Conservation (phyloP, 2,797 vertebrate genomes). For the Etheostoma perlongum region DNA sequence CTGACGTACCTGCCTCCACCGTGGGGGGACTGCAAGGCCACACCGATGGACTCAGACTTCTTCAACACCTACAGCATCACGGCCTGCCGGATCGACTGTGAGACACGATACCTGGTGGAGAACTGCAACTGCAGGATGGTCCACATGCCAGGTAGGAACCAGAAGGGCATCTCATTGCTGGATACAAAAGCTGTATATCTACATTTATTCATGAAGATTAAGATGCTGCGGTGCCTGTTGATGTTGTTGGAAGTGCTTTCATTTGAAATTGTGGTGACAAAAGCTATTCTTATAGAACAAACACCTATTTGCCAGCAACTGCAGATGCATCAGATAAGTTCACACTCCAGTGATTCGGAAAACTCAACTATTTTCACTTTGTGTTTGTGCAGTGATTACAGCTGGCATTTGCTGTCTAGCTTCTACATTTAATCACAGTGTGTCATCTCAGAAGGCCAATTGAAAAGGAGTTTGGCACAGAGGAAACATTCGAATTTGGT, state of each 20-base stretch:
- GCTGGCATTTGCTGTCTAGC: conserved; percentile 56
- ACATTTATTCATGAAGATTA: background rate
- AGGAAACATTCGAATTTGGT: conserved; percentile 63
- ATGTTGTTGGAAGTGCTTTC: conserved; percentile 6
- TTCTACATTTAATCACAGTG: conserved; percentile 61
- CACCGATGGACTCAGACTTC: conserved; percentile 94
- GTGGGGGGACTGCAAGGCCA: conserved; percentile 96
- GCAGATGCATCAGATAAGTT: conserved; percentile 58
- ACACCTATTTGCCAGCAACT: conserved; percentile 24
- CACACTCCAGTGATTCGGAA: conserved; percentile 58
- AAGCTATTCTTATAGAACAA: conserved; percentile 29
- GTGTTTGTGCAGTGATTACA: conserved; percentile 72
- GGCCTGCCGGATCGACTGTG: conserved; percentile 97
- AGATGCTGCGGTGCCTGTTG: background rate
- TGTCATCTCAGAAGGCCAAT: conserved; percentile 62
- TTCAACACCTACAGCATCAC: conserved; percentile 97
- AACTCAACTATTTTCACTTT: conserved; percentile 60
- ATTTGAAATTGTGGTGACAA: conserved; percentile 24
- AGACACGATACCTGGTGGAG: conserved; percentile 98
- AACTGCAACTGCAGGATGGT: conserved; percentile 99
- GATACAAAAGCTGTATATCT: background rate
- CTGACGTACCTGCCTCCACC: conserved; percentile 96
- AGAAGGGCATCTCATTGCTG: background rate
- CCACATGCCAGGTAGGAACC: conserved; percentile 94
- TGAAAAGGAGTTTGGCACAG: conserved; percentile 62